Conservation (phyloP, 53 echinoderm and acorn worm species). For the Temnopleurus reevesii region DNA sequence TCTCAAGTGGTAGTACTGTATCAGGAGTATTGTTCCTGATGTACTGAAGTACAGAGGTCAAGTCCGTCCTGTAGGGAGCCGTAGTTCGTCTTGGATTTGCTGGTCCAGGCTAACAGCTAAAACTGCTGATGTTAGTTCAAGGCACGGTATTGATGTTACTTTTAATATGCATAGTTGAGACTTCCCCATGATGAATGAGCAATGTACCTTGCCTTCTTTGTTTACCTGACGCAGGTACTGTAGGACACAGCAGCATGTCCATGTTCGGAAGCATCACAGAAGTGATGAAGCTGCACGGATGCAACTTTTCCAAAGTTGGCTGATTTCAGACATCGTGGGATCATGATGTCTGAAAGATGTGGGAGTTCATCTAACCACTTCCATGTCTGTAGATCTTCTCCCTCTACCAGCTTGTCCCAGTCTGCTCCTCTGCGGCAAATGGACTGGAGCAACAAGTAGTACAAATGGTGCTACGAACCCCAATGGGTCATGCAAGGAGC, state of each 20-base stretch:
- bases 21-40: slow-evolving; percentile 58
- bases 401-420: slow-evolving; percentile 60
- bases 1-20: slow-evolving; percentile 54
- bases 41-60: slow-evolving; percentile 59
- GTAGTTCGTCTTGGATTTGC: slow-evolving; percentile 36
- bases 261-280: slow-evolving; percentile 67
- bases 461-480: slow-evolving; percentile 73
- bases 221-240: slow-evolving; percentile 50
- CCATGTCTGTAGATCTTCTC: slow-evolving; percentile 53
- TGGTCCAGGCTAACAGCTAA: slow-evolving; percentile 53
- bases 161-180: slow-evolving; percentile 18
- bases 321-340: slow-evolving; percentile 56
- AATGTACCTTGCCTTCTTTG: slow-evolving; percentile 19
- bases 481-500: slow-evolving; percentile 68
- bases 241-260: slow-evolving; percentile 56
- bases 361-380: slow-evolving; percentile 51
- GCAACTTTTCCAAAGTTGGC: slow-evolving; percentile 1
- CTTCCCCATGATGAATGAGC: slow-evolving; percentile 57
- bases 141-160: slow-evolving; percentile 33
- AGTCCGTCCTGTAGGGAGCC: slow-evolving; percentile 55
- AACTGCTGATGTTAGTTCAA: slow-evolving; percentile 49
- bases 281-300: slow-evolving; percentile 64
- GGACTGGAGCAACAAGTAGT: slow-evolving; percentile 50
- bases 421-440: slow-evolving; percentile 42
- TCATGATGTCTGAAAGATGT: not conserved